phyloP scores from a whole-genome alignment of 2,888 invertebrate species.

The Cerastoderma edule region DNA sequence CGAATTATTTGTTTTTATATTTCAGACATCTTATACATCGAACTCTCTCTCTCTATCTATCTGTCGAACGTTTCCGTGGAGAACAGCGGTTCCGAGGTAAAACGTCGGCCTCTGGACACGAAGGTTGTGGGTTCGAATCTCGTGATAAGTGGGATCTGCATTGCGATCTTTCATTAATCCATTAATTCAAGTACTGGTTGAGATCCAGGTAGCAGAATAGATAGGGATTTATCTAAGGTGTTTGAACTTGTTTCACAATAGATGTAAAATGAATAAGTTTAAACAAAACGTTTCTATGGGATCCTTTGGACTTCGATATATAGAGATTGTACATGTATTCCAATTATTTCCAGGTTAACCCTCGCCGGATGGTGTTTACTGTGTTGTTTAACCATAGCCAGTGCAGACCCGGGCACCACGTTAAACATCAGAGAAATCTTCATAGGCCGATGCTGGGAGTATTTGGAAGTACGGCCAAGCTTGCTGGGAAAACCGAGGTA shows the following conservation, averaged over 20 bases:
- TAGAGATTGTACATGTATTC: neutral
- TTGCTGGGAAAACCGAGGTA: constrained; percentile 43
- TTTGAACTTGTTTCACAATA: neutral
- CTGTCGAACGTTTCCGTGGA: too few species aligned
- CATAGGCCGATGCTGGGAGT: constrained; percentile 64
- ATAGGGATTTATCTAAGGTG: neutral
- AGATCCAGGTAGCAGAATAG: neutral
- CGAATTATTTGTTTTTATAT: too few species aligned
- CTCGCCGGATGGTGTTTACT: constrained; percentile 7
- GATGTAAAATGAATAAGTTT: neutral
- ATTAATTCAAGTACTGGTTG: neutral
- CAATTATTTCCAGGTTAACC: neutral
- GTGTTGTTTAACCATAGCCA: neutral
- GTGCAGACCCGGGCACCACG: constrained; percentile 46
- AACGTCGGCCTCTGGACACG: too few species aligned
- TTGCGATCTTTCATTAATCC: too few species aligned
- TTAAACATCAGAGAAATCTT: constrained; percentile 62
- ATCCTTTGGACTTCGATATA: neutral
- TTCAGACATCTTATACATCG: too few species aligned
- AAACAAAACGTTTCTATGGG: neutral
- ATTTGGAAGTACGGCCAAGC: constrained; percentile 50
- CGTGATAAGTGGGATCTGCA: too few species aligned
- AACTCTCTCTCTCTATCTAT: too few species aligned
- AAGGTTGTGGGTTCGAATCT: too few species aligned
- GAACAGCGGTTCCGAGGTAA: too few species aligned